Percentiles rank a stretch among this genome's conserved stretches.
Conservation (phyloP, 2,113 vertebrate species). For the Nyctibius bracteatus region DNA sequence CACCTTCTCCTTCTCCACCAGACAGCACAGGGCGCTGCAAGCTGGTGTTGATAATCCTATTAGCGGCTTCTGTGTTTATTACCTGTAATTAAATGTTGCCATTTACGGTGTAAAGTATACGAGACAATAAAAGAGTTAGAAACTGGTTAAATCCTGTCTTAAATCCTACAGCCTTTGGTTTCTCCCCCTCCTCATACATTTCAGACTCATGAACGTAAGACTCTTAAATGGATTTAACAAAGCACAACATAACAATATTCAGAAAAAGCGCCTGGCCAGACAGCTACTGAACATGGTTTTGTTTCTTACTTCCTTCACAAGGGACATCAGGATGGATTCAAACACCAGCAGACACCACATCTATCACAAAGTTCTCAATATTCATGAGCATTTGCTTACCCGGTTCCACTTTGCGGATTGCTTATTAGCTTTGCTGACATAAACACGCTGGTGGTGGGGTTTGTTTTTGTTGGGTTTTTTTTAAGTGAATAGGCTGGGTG, state of each 20-base stretch:
- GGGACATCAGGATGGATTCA: not conserved
- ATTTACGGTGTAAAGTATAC: not conserved
- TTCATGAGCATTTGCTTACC: conserved; percentile 23
- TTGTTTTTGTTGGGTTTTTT: not conserved
- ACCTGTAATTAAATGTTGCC: conserved; percentile 21
- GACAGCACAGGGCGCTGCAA: not conserved
- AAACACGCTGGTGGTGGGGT: not conserved
- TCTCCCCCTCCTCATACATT: not conserved
- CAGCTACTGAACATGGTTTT: not conserved
- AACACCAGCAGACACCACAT: not conserved
- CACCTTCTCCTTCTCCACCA: not conserved
- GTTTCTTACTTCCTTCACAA: not conserved
- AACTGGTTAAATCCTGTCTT: conserved; percentile 17
- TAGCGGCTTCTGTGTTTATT: not conserved
- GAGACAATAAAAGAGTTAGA: not conserved
- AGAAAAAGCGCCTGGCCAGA: not conserved
- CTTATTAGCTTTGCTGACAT: conserved; percentile 45
- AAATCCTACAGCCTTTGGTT: not conserved
- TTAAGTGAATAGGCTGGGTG: conserved; percentile 40
- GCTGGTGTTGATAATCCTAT: not conserved
- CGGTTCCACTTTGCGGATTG: not conserved
- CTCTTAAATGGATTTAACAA: conserved; percentile 43
- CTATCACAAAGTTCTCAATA: not conserved
- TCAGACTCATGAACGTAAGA: not conserved
- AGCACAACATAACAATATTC: not conserved